Evolutionary conservation across 2,797 vertebrate species (phyloP), one percentile per base, ranked within the genome.

Genomic region (Chloroceryle amazona): DNA sequence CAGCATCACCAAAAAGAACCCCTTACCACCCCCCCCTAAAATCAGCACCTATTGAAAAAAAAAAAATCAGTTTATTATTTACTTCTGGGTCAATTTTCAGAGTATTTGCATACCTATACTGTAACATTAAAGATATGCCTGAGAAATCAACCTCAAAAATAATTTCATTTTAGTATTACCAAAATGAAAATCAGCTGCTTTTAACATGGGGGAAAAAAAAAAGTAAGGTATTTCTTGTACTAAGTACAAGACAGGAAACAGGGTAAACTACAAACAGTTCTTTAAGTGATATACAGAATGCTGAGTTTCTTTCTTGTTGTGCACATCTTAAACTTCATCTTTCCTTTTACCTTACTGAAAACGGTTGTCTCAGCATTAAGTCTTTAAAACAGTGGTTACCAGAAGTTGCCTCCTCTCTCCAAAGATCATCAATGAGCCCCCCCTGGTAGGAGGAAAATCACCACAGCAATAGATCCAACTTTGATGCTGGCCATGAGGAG

Each of bases 61-160:
- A 79, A 81, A 81, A 91, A 91, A 37, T n/a, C 47, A 92, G 66
- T 37, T 78, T 75, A 49, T 81, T 93, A 71, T 35, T 93, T 96
- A 93, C 86, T 95, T 49, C 86, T 93, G 60, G 61, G 95, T 47
- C 82, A 61, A 86, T 94, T 96, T 97, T 68, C 68, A 94, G 52
- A 52, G 44, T 76, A 85, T 82, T 84, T 71, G 18, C 58, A 86
- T 44, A 16, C 19, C 25, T 87, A 81, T n/a, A 23, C 23, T 37
- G 20, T 49, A 94, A 72, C 13, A 75, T 62, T 75, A 78, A 71
- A 79, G 76, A 93, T 15, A 86, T 19, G 4, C 5, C 42, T 74
- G 61, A 90, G 84, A 91, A 68, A 86, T 63, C 57, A 86, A 73
- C 41, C 47, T 66, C 1, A 0, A 73, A 55, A 79, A 83, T 16